A percentile compares a stretch with the other conserved stretches of the same genome.
Evolutionary conservation across 2,113 vertebrate genomes (phyloP).

Genomic region (Crypturellus undulatus): DNA sequence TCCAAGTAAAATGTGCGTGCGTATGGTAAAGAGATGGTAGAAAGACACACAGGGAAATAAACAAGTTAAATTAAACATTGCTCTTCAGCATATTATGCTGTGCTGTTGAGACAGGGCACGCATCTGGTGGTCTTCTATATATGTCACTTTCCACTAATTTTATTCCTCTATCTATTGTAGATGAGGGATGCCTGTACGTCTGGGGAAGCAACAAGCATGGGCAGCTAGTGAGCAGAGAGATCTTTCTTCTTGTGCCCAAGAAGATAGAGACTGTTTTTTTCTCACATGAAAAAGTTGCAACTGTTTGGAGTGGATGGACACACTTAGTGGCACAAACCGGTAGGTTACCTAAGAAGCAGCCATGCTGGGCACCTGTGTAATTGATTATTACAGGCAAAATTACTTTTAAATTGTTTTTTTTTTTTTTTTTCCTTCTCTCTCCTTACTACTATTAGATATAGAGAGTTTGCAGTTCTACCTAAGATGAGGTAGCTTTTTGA

Average conservation of each 20-base stretch:
- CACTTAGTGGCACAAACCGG: constrained; percentile 90
- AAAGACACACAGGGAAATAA: not conserved
- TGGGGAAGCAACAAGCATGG: constrained; percentile 94
- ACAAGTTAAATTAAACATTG: not conserved
- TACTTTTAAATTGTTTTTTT: not conserved
- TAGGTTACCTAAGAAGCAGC: constrained; percentile 57
- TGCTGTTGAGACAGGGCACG: not conserved
- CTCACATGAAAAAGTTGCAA: constrained; percentile 79
- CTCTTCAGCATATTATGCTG: not conserved
- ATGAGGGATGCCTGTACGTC: constrained; percentile 84
- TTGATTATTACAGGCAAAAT: not conserved
- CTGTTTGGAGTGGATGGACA: constrained; percentile 93
- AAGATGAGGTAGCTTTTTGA: not conserved
- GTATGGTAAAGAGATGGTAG: not conserved
- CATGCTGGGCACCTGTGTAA: not conserved
- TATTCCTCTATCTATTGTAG: constrained; percentile 67
- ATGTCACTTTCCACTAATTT: not conserved
- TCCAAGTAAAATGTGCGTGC: accelerated
- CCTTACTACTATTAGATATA: not conserved
- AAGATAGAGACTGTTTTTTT: constrained; percentile 78
- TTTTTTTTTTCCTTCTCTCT: not conserved
- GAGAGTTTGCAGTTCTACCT: not conserved
- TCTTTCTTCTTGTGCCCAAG: constrained; percentile 81
- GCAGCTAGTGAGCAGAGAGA: constrained; percentile 80
- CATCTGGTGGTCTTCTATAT: not conserved